Base-by-base conservation (phyloP, 2,113 vertebrate species). In the Lota lota region DNA sequence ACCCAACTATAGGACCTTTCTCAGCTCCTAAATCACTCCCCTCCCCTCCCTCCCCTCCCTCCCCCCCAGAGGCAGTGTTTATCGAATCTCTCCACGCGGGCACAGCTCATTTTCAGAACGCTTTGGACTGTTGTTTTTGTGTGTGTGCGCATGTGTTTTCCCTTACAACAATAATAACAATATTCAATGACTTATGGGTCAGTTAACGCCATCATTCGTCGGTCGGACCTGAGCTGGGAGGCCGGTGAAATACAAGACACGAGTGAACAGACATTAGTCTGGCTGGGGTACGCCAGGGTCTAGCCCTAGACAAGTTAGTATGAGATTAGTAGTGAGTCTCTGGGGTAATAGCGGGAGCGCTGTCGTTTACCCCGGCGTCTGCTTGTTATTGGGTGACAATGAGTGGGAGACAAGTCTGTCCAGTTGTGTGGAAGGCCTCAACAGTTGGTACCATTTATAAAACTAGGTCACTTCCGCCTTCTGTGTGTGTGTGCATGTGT, bases 381-480 rank as follows among this genome's bases (percentile, higher is more conserved):
- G 63, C 53, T 62, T 66, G 77, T 79, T 76, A 81, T 70, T 75
- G 68, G 79, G 77, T 84, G 85, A 83, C 85, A 85, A 60, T 1
- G 20, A 77, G 63, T 12, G 63, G 17, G 53, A 17, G 70, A 64
- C 61, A 22, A 73, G 74, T 75, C 70, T 36, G 72, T 72, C 68
- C 70, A 72, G 72, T 79, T 84, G 28, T 33, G 77, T 77, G 72
- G 51, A 85, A 77, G 75, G 69, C 73, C 77, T 81, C 81, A 78
- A 87, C 88, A 89, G 86, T 89, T 89, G 86, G 84, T 86, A 88
- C 85, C 85, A 87, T 88, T 89, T 88, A 89, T 63, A 81, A 90
- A 90, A 87, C 82, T 89, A 85, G 88, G 89, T 89, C 89, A 90
- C 86, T 88, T 88, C 86, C 87, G 79, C 72, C 80, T 76, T 80